phyloP scores from a whole-genome alignment of 2,113 vertebrate genomes.

The Tragelaphus strepsiceros region DNA sequence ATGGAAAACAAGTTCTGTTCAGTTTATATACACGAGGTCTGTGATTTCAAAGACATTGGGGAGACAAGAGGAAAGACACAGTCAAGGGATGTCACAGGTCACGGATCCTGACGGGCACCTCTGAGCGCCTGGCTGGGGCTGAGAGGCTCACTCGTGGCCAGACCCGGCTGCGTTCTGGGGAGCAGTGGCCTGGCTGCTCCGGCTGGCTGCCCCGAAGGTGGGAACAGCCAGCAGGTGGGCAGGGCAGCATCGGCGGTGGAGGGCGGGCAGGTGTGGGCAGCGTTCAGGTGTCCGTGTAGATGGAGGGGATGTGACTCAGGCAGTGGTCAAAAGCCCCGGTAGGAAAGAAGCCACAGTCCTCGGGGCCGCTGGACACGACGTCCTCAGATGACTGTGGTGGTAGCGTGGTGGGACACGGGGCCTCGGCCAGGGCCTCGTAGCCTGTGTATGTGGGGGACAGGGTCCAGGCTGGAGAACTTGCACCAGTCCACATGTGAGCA shows the following conservation, averaged over 20 bases:
- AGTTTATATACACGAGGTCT: constrained; percentile 86
- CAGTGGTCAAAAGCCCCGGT: constrained; percentile 93
- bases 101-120: background rate
- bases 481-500: rapidly evolving
- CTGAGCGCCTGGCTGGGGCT: background rate
- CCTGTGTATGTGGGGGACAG: constrained; percentile 77
- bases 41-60: constrained; percentile 73
- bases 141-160: rapidly evolving
- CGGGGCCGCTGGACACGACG: constrained; percentile 83
- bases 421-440: constrained; percentile 87
- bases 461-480: background rate
- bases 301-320: constrained; percentile 93
- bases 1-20: constrained; percentile 71
- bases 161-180: background rate
- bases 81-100: background rate
- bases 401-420: constrained; percentile 75
- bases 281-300: constrained; percentile 93
- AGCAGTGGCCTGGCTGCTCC: background rate
- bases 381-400: constrained; percentile 76
- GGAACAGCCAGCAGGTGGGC: background rate
- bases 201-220: background rate
- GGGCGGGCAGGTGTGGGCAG: background rate
- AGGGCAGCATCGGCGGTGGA: background rate
- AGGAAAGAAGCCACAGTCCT: constrained; percentile 94
- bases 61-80: background rate